These are phyloP conservation scores for Hippocampus zosterae DNA, from an alignment of 2,113 vertebrate genomes.

Conservation along the genomic window DNA sequence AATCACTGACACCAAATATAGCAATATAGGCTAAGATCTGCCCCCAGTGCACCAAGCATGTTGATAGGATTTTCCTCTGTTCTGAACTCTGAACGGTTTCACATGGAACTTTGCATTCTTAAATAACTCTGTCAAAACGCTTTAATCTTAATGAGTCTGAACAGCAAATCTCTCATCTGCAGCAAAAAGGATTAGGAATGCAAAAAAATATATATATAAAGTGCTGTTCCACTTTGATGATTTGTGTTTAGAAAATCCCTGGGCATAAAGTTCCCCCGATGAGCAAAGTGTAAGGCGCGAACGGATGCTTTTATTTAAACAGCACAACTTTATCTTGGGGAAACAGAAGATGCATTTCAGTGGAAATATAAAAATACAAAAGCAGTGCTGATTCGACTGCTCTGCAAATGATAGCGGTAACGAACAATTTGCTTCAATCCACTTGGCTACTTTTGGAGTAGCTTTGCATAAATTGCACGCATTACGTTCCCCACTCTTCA, in stretches of 20 bases:
- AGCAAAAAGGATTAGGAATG: conserved; percentile 78
- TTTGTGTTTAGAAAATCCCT: conserved; percentile 81
- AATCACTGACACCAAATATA: conserved; percentile 70
- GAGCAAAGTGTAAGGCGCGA: conserved; percentile 72
- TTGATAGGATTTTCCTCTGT: conserved; percentile 71
- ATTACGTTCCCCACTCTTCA: conserved; percentile 69
- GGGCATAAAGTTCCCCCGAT: conserved; percentile 70
- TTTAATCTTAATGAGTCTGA: conserved; percentile 82
- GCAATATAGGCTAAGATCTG: conserved; percentile 66
- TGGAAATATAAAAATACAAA: conserved; percentile 76
- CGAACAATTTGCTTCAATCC: conserved; percentile 70
- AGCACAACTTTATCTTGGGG: conserved; percentile 76
- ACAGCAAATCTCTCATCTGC: conserved; percentile 81
- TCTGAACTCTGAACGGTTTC: conserved; percentile 70
- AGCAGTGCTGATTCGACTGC: conserved; percentile 70
- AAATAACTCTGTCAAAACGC: conserved; percentile 74
- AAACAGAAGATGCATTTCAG: conserved; percentile 80
- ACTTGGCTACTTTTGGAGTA: conserved; percentile 71
- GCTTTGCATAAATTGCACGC: conserved; percentile 76
- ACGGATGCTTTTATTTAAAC: conserved; percentile 71
- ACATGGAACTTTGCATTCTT: conserved; percentile 77
- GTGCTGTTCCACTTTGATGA: conserved; percentile 78
- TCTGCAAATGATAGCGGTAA: conserved; percentile 73
- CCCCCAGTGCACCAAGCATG: conserved; percentile 67
- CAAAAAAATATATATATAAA: conserved; percentile 45